Conservation (phyloP, 2,113 vertebrate species). For the Phocoena phocoena region DNA sequence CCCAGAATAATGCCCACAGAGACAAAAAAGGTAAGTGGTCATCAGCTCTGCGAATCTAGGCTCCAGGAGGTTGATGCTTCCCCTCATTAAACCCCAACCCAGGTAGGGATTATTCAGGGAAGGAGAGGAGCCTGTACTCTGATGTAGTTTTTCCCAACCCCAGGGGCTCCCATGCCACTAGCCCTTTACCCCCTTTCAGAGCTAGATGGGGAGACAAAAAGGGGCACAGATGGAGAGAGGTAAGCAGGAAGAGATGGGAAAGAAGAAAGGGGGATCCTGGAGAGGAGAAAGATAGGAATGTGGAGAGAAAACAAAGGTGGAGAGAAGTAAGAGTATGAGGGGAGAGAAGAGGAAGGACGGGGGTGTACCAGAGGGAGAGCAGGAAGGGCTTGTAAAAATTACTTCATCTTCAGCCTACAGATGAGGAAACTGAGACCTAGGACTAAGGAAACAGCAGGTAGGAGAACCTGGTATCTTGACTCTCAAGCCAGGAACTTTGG, state of each 20-base stretch:
- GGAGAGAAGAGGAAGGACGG: not conserved
- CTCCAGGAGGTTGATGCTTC: not conserved
- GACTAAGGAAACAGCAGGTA: not conserved
- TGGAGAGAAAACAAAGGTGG: not conserved
- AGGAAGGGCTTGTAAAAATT: not conserved
- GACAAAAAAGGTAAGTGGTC: conserved; percentile 57
- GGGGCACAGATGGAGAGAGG: not conserved
- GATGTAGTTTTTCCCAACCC: not conserved
- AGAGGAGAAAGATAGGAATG: not conserved
- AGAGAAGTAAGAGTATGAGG: not conserved
- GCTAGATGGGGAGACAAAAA: not conserved
- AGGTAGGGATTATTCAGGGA: not conserved
- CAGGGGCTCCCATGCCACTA: not conserved
- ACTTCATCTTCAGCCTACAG: not conserved
- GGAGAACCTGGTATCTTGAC: not conserved
- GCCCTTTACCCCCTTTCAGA: not conserved
- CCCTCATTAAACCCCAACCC: not conserved
- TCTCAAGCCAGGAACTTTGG: conserved; percentile 12
- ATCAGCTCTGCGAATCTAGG: not conserved
- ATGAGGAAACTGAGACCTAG: not conserved
- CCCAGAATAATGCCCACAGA: not conserved
- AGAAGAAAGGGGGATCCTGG: not conserved
- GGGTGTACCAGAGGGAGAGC: not conserved
- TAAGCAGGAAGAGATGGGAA: not conserved
- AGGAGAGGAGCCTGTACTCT: not conserved